Conservation (phyloP, 2,797 vertebrate genomes). For the Trichosurus vulpecula region DNA sequence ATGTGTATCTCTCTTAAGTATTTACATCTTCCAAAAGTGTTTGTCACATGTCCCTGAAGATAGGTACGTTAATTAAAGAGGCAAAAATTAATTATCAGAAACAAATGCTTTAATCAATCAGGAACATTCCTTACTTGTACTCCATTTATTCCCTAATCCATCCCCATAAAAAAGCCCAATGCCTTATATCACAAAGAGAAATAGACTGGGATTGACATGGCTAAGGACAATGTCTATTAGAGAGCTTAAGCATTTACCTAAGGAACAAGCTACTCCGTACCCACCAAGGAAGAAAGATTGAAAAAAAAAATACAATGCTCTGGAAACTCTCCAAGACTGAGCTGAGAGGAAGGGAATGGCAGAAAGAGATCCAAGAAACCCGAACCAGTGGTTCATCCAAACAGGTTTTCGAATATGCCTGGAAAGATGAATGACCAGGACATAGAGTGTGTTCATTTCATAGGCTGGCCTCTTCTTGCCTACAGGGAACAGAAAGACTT, state of each 20-base stretch:
- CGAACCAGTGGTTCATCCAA: constrained; percentile 39
- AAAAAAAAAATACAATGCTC: constrained; percentile 37
- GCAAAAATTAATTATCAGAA: constrained; percentile 2
- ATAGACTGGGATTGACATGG: constrained; percentile 50
- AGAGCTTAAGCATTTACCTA: constrained; percentile 18
- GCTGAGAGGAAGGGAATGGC: constrained; percentile 36
- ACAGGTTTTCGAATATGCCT: constrained; percentile 54
- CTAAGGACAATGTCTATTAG: constrained; percentile 41
- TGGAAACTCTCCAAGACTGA: constrained; percentile 61
- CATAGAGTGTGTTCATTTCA: background rate
- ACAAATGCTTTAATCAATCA: constrained; percentile 34
- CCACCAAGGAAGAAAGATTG: constrained; percentile 55
- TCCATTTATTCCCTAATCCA: background rate
- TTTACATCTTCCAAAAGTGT: constrained; percentile 39
- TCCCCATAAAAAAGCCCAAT: background rate
- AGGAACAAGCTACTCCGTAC: constrained; percentile 48
- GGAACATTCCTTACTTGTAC: background rate
- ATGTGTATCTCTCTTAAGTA: constrained; percentile 33
- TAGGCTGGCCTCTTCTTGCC: background rate
- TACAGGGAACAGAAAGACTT: background rate
- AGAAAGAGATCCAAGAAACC: constrained; percentile 45
- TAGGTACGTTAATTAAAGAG: constrained; percentile 43
- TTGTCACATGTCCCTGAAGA: constrained; percentile 47
- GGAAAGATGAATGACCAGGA: constrained; percentile 40
- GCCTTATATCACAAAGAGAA: constrained; percentile 11